Evolutionary conservation across 2,888 invertebrate genomes (phyloP).

Genomic region (Pycnomerus fuliginosus): DNA sequence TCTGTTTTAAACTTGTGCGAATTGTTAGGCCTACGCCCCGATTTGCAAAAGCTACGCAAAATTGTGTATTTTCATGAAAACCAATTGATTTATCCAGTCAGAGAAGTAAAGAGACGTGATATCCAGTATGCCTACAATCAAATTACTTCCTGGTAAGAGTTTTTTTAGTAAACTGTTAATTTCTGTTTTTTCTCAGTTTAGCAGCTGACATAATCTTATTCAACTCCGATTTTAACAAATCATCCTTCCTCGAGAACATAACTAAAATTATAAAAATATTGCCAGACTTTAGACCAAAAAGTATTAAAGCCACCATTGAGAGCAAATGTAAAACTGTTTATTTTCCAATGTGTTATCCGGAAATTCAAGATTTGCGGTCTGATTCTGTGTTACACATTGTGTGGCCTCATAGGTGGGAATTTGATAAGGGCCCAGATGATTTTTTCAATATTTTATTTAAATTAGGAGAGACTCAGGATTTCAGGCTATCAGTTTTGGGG

Average conservation of each 20-base stretch:
- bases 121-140: constrained; percentile 77
- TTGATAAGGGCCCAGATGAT: constrained; percentile 70
- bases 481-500: constrained; percentile 63
- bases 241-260: constrained; percentile 65
- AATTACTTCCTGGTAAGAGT: constrained; percentile 64
- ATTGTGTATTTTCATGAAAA: constrained; percentile 78
- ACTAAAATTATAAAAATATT: constrained; percentile 62
- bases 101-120: constrained; percentile 65
- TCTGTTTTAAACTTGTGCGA: constrained; percentile 71
- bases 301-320: constrained; percentile 56
- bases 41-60: constrained; percentile 61
- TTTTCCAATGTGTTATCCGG: constrained; percentile 45
- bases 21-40: constrained; percentile 65
- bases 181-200: constrained; percentile 53
- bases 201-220: constrained; percentile 68
- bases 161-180: constrained; percentile 6
- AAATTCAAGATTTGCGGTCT: too few species aligned
- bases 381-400: constrained; percentile 61
- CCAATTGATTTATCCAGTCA: constrained; percentile 70
- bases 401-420: constrained; percentile 80
- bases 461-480: constrained; percentile 57
- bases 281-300: constrained; percentile 63
- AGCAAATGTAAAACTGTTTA: constrained; percentile 65
- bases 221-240: constrained; percentile 69
- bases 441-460: constrained; percentile 59